Percentiles rank a stretch among this genome's conserved stretches.
Evolutionary conservation across 2,888 invertebrate genomes (phyloP).

Genomic region (Drosophila fungiperda): DNA sequence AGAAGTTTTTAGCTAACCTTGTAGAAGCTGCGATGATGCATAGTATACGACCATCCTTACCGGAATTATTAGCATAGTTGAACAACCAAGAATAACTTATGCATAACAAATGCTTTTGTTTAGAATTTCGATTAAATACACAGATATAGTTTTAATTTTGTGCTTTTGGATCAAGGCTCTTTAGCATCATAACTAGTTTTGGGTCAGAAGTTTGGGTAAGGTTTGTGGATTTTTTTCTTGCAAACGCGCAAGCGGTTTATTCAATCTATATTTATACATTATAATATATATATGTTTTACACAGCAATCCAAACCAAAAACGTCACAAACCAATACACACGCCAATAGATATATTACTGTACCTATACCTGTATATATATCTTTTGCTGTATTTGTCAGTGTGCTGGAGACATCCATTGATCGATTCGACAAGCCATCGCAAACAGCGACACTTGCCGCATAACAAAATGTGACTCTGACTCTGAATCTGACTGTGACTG

Average conservation of each 20-base stretch:
- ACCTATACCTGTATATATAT: conserved; percentile 12
- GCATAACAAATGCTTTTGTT: conserved; percentile 64
- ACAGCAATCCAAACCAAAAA: conserved; percentile 22
- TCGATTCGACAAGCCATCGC: conserved; percentile 65
- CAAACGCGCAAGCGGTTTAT: neutral
- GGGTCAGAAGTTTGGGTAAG: conserved; percentile 15
- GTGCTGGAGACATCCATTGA: conserved; percentile 58
- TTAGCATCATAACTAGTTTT: conserved; percentile 47
- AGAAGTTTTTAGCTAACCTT: conserved; percentile 23
- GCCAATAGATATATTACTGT: conserved; percentile 7
- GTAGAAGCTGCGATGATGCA: conserved; percentile 39
- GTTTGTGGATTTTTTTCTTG: conserved; percentile 4
- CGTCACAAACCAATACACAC: conserved; percentile 32
- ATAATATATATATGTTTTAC: conserved; percentile 1
- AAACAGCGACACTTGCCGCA: conserved; percentile 58
- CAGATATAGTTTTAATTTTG: neutral
- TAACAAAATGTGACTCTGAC: conserved; percentile 51
- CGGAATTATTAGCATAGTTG: conserved; percentile 76
- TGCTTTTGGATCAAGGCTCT: conserved; percentile 52
- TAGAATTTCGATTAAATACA: conserved; percentile 30
- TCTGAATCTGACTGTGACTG: conserved; percentile 10
- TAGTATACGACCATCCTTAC: conserved; percentile 61
- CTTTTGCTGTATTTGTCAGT: conserved; percentile 12
- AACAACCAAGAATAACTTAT: conserved; percentile 56
- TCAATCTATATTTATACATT: neutral